phyloP scores from a whole-genome alignment of 2,888 invertebrate genomes.

The Lepas anatifera region DNA sequence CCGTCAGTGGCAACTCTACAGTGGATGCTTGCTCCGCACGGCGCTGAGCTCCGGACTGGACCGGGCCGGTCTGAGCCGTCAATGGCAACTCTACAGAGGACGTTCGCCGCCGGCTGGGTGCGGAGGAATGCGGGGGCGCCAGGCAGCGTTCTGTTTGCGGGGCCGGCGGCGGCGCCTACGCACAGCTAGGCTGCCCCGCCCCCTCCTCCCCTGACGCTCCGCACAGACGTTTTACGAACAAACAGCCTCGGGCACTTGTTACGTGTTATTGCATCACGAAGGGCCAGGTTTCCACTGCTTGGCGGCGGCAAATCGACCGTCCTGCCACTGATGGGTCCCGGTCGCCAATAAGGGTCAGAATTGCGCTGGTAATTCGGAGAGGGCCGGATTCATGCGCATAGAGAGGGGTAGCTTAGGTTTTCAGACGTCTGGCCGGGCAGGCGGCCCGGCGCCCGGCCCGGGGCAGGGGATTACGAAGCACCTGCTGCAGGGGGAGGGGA shows the following conservation, averaged over 20 bases:
- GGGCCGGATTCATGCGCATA: background rate
- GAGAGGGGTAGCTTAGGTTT: background rate
- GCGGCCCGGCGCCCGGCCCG: background rate
- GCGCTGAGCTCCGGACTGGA: too few relatives aligned
- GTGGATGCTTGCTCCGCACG: too few relatives aligned
- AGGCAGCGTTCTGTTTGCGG: too few relatives aligned
- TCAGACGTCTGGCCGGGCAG: background rate
- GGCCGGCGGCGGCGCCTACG: too few relatives aligned
- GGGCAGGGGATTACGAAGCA: background rate
- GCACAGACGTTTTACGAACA: background rate
- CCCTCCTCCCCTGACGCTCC: too few relatives aligned
- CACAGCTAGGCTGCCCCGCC: too few relatives aligned
- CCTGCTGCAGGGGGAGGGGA: background rate
- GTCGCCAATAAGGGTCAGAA: conserved; percentile 2
- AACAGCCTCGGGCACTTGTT: conserved; percentile 5
- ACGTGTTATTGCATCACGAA: conserved; percentile 1
- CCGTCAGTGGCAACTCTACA: too few relatives aligned
- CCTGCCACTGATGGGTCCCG: background rate
- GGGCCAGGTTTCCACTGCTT: background rate
- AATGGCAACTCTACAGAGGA: too few relatives aligned
- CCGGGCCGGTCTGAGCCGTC: too few relatives aligned
- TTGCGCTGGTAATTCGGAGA: background rate
- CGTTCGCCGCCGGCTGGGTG: too few relatives aligned
- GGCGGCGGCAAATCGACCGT: background rate
- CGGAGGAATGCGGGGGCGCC: too few relatives aligned